These are phyloP conservation scores for Smittia aterrima DNA, from an alignment of 2,888 invertebrate genomes.

Conservation along the genomic window DNA sequence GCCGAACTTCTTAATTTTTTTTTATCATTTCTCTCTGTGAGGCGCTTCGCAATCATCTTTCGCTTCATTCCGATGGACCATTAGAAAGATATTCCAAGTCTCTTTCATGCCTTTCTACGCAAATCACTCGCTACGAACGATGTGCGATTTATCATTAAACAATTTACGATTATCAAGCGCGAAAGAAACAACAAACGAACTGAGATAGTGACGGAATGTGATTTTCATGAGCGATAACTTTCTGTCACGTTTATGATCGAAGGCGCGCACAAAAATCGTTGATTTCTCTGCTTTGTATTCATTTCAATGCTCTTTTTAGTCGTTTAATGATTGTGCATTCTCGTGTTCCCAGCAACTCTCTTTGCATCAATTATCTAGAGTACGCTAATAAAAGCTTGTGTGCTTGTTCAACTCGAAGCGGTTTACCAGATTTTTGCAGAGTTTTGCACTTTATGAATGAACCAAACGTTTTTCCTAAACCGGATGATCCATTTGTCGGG, in stretches of 20 bases:
- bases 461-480: no score
- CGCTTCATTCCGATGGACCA: background rate
- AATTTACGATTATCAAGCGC: conserved; percentile 18
- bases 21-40: no score
- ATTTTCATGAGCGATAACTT: conserved; percentile 11
- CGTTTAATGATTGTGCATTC: background rate
- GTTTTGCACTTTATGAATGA: no score
- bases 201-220: background rate
- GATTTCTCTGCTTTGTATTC: background rate
- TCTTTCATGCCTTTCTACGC: background rate
- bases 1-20: background rate
- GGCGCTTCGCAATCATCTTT: background rate
- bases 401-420: background rate
- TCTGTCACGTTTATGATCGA: conserved; percentile 21
- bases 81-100: background rate
- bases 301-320: background rate
- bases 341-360: background rate
- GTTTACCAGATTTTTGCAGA: background rate
- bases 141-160: conserved; percentile 8
- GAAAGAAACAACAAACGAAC: background rate
- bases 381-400: background rate
- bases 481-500: no score
- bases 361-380: conserved; percentile 10
- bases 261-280: background rate
- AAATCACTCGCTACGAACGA: background rate